Base-by-base conservation (phyloP, 2,888 invertebrate species). In the Leucophora obtusa region DNA sequence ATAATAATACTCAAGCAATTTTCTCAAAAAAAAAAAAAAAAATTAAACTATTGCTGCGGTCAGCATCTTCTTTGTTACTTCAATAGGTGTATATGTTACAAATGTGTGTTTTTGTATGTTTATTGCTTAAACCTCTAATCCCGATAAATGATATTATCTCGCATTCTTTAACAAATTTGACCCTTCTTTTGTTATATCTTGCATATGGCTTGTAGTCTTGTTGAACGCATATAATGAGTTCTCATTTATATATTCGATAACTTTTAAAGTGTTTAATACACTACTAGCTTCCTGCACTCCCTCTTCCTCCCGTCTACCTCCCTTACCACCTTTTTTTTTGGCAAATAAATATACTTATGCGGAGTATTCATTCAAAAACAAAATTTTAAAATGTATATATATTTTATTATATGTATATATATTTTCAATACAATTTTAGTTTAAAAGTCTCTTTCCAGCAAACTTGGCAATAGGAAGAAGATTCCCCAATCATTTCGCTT, bases 111-210 rank as follows among this genome's bases (percentile, higher is more conserved):
- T 47, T 24, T 74, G 38, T 62, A 59, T 72, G 71, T 75, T 71
- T 80, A 76, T 80, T 72, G 76, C 76, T 70, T 77, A 69, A 77
- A 81, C 77, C 76, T 81, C 60, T 81, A 81, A 81, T 70, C 76
- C 63, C 51, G 73, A 69, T 77, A 81, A 77, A 54, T 76, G 69
- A 76, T 73, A 54, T 47, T 54, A 80, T 75, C 71, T 69, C 35
- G 10, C 24, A 68, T 59, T 65, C 15, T 68, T 69, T 51, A 79
- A 78, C 56, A 56, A 51, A 51, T 59, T 73, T 73, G 73, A 69
- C 58, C 71, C 65, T 71, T 71, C 65, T 71, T 18, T 60, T 66
- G 59, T 65, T 47, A 60, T 21, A n/a, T n/a, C n/a, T n/a, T n/a
- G n/a, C 43, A 33, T 56, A 33, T 28, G 28, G 33, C 8, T n/a